A percentile compares a stretch with the other conserved stretches of the same genome.
These are phyloP conservation scores for Galeopterus variegatus DNA, from an alignment of 2,113 vertebrate species.

Conservation along the genomic window DNA sequence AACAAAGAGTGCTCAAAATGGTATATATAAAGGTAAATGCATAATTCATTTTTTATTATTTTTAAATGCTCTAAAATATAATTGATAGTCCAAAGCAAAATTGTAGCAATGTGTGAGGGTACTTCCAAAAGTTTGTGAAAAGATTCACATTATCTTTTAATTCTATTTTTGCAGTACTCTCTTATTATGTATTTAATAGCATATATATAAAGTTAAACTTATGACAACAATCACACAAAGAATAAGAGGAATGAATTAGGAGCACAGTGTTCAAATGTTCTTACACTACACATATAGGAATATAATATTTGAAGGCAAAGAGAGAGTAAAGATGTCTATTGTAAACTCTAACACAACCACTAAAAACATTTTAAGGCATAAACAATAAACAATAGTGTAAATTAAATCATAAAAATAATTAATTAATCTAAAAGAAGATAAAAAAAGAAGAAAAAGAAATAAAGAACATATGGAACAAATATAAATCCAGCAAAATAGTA, in stretches of 20 bases:
- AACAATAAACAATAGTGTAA: slow-evolving; percentile 2
- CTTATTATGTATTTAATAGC: neutral
- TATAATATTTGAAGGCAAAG: neutral
- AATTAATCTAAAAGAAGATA: slow-evolving; percentile 7
- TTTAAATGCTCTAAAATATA: slow-evolving; percentile 49
- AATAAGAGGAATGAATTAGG: neutral
- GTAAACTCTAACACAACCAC: neutral
- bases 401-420: slow-evolving; percentile 45
- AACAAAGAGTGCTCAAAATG: neutral
- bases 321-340: slow-evolving; percentile 4
- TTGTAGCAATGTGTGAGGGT: neutral
- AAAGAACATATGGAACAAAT: slow-evolving; percentile 14
- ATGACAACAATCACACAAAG: neutral
- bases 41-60: neutral
- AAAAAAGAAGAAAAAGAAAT: neutral
- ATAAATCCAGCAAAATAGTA: neutral
- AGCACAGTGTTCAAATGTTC: neutral
- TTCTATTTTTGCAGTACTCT: too few relatives aligned
- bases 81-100: neutral
- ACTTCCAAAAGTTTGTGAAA: too few relatives aligned
- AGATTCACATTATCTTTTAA: too few relatives aligned
- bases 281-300: neutral
- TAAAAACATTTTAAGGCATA: slow-evolving; percentile 31
- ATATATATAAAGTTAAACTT: neutral
- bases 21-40: slow-evolving; percentile 33